Percentiles rank a stretch among this genome's conserved stretches.
phyloP scores from a whole-genome alignment of 2,888 invertebrate genomes.

The Cremastobaeus sp. region DNA sequence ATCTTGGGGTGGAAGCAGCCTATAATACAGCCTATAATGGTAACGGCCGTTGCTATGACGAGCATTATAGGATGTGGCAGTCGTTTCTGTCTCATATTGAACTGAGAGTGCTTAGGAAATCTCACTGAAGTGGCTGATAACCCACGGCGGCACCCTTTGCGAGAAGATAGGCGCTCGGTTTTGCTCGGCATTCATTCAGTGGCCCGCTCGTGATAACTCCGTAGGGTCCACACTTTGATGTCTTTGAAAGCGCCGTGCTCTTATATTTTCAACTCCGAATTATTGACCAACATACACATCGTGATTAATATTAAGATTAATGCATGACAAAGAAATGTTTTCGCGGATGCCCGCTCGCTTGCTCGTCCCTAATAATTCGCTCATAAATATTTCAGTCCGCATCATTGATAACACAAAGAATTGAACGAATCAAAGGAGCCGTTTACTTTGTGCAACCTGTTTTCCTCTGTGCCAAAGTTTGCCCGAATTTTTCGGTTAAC shows the following conservation, averaged over 20 bases:
- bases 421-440: conserved; percentile 47
- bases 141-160: conserved; percentile 56
- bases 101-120: conserved; percentile 60
- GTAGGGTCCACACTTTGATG: conserved; percentile 54
- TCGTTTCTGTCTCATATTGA: conserved; percentile 50
- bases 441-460: conserved; percentile 51
- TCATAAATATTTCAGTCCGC: conserved; percentile 44
- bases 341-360: conserved; percentile 14
- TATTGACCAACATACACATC: conserved; percentile 42
- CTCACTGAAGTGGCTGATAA: conserved; percentile 63
- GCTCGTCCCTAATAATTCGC: conserved; percentile 37
- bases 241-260: conserved; percentile 46
- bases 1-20: conserved; percentile 50
- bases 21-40: conserved; percentile 37
- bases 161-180: conserved; percentile 58
- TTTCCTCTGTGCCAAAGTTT: conserved; percentile 38
- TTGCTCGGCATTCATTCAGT: conserved; percentile 45
- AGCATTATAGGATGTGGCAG: conserved; percentile 54
- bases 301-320: conserved; percentile 57
- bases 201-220: conserved; percentile 48
- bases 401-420: conserved; percentile 36
- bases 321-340: conserved; percentile 45
- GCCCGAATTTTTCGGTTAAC: conserved; percentile 38
- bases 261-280: conserved; percentile 44
- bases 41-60: conserved; percentile 27